Evolutionary conservation across 2,113 vertebrate species (phyloP).

Genomic region (Nipponia nippon): DNA sequence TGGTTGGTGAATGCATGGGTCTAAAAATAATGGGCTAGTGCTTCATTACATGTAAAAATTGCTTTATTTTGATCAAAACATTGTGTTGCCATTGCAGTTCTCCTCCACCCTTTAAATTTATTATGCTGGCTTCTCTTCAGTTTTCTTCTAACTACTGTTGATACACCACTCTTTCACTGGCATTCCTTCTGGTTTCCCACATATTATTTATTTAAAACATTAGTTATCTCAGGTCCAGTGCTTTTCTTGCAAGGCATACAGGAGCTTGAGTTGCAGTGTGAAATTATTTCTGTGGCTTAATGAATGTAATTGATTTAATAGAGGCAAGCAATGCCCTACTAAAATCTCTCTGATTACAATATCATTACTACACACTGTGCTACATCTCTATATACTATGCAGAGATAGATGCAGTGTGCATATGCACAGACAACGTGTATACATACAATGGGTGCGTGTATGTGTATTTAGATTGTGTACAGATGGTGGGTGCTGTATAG

Average conservation of each 20-base stretch:
- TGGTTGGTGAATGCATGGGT: background rate
- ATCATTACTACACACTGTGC: background rate
- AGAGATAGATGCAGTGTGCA: background rate
- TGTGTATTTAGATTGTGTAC: background rate
- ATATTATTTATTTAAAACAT: background rate
- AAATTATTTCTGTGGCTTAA: background rate
- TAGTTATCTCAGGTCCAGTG: background rate
- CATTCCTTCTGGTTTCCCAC: background rate
- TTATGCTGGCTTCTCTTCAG: conserved; percentile 20
- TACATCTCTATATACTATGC: background rate
- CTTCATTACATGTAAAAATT: background rate
- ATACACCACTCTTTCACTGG: background rate
- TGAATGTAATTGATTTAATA: background rate
- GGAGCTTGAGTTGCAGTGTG: background rate
- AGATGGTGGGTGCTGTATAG: background rate
- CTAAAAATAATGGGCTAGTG: background rate
- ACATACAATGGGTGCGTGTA: background rate
- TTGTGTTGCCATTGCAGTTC: conserved; percentile 32
- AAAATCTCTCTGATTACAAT: background rate
- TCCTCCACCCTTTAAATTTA: conserved; percentile 29
- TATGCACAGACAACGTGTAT: background rate
- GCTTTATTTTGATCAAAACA: conserved; percentile 50
- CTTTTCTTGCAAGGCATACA: background rate
- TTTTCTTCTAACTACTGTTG: background rate
- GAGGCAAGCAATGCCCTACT: background rate